Conservation (phyloP, 2,888 invertebrate genomes). For the Amphipyra berbera region DNA sequence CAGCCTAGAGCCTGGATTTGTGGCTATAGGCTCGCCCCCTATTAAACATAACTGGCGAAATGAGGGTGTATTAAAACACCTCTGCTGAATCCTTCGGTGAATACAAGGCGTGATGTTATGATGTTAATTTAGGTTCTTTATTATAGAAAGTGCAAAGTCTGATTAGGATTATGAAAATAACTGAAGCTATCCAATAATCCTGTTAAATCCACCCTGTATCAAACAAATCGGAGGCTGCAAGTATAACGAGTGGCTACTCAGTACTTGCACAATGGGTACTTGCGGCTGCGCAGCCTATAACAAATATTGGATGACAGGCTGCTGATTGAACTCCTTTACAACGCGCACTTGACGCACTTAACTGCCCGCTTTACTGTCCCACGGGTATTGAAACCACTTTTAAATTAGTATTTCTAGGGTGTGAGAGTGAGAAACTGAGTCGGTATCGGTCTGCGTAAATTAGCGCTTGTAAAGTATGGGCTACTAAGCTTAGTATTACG, state of each 20-base stretch:
- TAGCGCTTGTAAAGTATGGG: not conserved
- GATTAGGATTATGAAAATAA: no score
- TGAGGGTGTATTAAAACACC: no score
- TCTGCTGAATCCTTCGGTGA: no score
- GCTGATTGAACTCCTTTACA: constrained; percentile 59
- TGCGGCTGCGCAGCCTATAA: constrained; percentile 68
- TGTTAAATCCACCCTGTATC: constrained; percentile 29
- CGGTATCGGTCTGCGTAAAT: not conserved
- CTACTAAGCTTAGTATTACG: not conserved
- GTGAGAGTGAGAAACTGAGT: constrained; percentile 11
- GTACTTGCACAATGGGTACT: constrained; percentile 71
- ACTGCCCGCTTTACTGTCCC: constrained; percentile 42
- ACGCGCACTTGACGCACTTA: constrained; percentile 39
- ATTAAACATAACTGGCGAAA: no score
- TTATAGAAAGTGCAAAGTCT: no score
- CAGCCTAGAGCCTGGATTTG: no score
- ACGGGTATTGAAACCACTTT: constrained; percentile 52
- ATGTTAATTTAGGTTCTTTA: no score
- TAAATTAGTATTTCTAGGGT: constrained; percentile 37
- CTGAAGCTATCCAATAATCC: not conserved
- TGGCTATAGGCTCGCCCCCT: no score
- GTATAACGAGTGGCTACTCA: constrained; percentile 54
- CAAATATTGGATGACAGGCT: constrained; percentile 68
- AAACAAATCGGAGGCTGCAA: constrained; percentile 39
- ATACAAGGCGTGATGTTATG: no score